Base-by-base conservation (phyloP, 1,140 invertebrate species). In the Radopholus similis region DNA sequence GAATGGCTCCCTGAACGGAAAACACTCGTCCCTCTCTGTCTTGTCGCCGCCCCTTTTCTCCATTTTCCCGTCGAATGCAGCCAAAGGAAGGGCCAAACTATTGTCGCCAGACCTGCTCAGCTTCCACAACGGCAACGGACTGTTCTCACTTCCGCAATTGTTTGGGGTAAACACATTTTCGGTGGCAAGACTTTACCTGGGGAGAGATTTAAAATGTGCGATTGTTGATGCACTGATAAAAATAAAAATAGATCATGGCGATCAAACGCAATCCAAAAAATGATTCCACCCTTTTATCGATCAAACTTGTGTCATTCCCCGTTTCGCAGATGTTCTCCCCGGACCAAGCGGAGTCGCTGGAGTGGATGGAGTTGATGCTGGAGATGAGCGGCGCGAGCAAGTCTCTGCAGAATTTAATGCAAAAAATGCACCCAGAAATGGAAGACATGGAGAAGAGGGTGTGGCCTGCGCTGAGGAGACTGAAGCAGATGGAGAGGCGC, bases 321-420 rank as follows among this genome's bases (percentile, higher is more conserved):
- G 18, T 47, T 47, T 47, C 15, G 35, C 30, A 54, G 51, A 21
- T 54, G 30, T 21, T 54, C 9, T 54, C 11, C 30, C 51, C 51
- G 35, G 35, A 54, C 35, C 13, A 54, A 15, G 51, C 4, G 35
- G 51, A 54, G 35, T 34, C n/a, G 0, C n/a, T 54, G 51, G 51
- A 54, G 35, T 54, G 51, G 51, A 3, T 54, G n/a, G 18, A 54
- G 15, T 54, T 54, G 30, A 54, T 54, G 18, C 51, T 54, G 30
- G 51, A 54, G 35, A 54, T 54, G n/a, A 54, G 51, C 4, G 51
- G 51, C 35, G 51, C 51, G 30, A 34, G 51, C n/a, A 54, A 23
- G 35, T 34, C 30, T 32, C n/a, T 54, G n/a, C 13, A 54, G 35
- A 15, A 54, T 32, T 54, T 54, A 54, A 32, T 54, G 35, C 30